Percentiles rank a stretch among this genome's conserved stretches.
These are phyloP conservation scores for Dicentrarchus labrax DNA, from an alignment of 2,113 vertebrate species.

Conservation along the genomic window DNA sequence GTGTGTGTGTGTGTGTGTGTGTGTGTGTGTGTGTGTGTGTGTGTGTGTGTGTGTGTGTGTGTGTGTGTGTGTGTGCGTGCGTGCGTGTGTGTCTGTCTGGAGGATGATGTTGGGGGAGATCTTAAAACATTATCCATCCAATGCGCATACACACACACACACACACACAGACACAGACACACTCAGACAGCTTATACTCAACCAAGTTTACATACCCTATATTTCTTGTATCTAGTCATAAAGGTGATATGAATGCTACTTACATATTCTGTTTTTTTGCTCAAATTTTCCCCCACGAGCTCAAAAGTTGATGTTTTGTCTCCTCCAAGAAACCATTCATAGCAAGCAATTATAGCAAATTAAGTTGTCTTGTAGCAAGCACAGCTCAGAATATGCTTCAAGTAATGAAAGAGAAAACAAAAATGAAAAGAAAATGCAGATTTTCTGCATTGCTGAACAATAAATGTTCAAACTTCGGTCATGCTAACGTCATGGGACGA, in stretches of 20 bases:
- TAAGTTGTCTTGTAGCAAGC: not conserved
- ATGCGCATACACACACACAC: conserved; percentile 33
- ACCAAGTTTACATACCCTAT: not conserved
- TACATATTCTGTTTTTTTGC: not conserved
- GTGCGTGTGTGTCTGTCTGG: conserved; percentile 27
- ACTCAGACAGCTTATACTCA: not conserved
- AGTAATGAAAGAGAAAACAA: not conserved
- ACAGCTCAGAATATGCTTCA: not conserved
- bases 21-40: not conserved
- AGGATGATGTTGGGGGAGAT: conserved; percentile 43
- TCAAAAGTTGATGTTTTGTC: not conserved
- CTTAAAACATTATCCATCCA: conserved; percentile 66
- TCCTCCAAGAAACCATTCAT: not conserved
- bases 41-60: not conserved
- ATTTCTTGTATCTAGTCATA: not conserved
- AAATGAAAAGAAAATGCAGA: not conserved
- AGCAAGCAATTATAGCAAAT: not conserved
- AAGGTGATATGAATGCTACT: not conserved
- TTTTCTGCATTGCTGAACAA: not conserved
- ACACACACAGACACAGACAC: not conserved
- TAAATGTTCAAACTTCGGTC: not conserved
- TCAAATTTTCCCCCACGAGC: not conserved
- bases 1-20: conserved; percentile 25
- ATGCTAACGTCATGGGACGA: no score
- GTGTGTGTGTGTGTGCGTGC: not conserved